Conservation (phyloP, 92 coral and sea anemone species). For the Parazoanthus swiftii region DNA sequence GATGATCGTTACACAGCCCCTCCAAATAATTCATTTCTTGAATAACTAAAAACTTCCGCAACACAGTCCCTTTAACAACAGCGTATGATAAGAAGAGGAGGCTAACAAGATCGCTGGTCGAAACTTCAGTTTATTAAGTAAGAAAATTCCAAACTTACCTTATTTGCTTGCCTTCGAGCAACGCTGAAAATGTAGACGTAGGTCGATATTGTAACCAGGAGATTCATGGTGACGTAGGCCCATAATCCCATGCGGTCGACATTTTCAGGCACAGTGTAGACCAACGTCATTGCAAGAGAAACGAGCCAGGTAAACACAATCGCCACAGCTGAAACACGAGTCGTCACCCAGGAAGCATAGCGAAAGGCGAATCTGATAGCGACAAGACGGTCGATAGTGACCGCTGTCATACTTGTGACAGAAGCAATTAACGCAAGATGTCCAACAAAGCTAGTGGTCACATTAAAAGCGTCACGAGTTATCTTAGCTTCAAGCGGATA, state of each 20-base stretch:
- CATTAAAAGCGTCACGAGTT: background rate
- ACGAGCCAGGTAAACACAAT: background rate
- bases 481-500: background rate
- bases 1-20: no score
- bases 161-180: conserved; percentile 1
- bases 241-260: conserved; percentile 1
- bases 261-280: background rate
- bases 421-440: conserved; percentile 34
- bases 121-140: background rate
- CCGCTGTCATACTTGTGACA: conserved; percentile 23
- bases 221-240: background rate
- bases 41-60: no score
- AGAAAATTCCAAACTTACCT: background rate
- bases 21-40: no score
- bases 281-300: conserved; percentile 3
- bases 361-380: conserved; percentile 43
- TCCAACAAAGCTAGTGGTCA: background rate
- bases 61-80: background rate
- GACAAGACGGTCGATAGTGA: conserved; percentile 42
- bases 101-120: background rate
- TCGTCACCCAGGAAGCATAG: conserved; percentile 38
- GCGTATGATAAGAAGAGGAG: background rate
- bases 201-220: background rate
- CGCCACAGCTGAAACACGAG: background rate
- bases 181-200: conserved; percentile 25